These are phyloP conservation scores for Phocoena phocoena DNA, from an alignment of 2,113 vertebrate genomes.

Conservation along the genomic window DNA sequence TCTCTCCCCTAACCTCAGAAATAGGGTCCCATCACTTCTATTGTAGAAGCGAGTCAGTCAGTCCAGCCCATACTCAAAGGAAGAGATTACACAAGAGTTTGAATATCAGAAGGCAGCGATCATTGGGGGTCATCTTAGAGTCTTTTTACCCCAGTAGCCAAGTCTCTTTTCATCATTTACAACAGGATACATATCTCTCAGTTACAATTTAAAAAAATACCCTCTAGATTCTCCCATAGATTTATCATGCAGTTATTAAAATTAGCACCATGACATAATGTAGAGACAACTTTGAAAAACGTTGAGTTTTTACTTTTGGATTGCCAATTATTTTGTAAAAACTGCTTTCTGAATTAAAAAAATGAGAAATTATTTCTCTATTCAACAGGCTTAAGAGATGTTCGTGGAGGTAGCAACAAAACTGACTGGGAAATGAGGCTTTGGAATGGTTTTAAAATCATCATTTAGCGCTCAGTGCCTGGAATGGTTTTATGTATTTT, in stretches of 20 bases:
- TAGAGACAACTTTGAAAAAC: not conserved
- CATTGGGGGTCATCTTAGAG: not conserved
- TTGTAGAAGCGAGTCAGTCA: not conserved
- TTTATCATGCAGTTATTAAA: not conserved
- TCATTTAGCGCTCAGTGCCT: not conserved
- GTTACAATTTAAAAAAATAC: not conserved
- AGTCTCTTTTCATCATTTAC: not conserved
- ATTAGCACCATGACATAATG: not conserved
- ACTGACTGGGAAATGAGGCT: not conserved
- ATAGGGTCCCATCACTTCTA: not conserved
- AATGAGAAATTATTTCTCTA: not conserved
- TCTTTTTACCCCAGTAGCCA: not conserved
- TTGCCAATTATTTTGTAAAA: not conserved
- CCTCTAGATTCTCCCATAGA: not conserved
- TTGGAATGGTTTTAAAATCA: conserved; percentile 13
- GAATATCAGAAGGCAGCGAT: not conserved
- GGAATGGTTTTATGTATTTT: not conserved
- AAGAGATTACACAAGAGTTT: not conserved
- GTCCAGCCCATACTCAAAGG: not conserved
- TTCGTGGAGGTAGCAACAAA: not conserved
- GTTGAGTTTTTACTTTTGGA: not conserved
- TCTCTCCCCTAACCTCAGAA: not conserved
- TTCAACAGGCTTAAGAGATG: not conserved
- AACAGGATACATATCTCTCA: not conserved
- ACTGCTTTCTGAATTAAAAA: not conserved